Conservation (phyloP, 1,140 invertebrate genomes). For the Diachasmimorpha longicaudata region DNA sequence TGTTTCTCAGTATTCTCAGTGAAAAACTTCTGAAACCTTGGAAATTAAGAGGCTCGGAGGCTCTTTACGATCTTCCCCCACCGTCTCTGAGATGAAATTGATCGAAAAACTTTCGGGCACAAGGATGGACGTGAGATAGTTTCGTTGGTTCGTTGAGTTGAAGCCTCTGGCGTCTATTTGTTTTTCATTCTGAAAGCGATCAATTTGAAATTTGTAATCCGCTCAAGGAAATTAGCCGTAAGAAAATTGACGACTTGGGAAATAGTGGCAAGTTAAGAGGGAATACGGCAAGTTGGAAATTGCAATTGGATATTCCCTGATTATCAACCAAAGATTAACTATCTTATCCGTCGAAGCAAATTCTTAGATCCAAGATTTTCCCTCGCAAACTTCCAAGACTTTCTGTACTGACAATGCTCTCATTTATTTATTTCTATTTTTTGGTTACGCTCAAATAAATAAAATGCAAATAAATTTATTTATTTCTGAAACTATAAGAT, state of each 20-base stretch:
- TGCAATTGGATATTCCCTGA: background rate
- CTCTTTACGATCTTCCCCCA: background rate
- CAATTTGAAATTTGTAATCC: constrained; percentile 23
- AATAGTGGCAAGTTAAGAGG: background rate
- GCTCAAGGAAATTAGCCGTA: constrained; percentile 15
- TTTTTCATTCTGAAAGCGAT: constrained; percentile 8
- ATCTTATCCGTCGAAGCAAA: no score
- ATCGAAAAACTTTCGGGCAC: constrained; percentile 13
- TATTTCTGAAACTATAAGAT: no score
- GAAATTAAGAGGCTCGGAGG: background rate
- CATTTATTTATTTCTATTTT: no score
- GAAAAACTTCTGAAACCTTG: background rate
- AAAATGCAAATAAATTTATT: no score
- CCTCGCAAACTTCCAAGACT: no score
- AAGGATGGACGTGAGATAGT: background rate
- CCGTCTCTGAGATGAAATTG: constrained; percentile 13
- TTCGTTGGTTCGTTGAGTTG: background rate
- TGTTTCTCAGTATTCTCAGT: background rate
- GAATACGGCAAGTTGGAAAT: background rate
- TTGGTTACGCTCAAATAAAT: no score
- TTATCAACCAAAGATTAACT: background rate
- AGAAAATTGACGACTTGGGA: background rate
- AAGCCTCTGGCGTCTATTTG: background rate
- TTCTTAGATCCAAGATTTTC: no score
- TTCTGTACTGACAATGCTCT: no score